These are phyloP conservation scores for Actenoides hombroni DNA, from an alignment of 2,113 vertebrate genomes.

Conservation along the genomic window DNA sequence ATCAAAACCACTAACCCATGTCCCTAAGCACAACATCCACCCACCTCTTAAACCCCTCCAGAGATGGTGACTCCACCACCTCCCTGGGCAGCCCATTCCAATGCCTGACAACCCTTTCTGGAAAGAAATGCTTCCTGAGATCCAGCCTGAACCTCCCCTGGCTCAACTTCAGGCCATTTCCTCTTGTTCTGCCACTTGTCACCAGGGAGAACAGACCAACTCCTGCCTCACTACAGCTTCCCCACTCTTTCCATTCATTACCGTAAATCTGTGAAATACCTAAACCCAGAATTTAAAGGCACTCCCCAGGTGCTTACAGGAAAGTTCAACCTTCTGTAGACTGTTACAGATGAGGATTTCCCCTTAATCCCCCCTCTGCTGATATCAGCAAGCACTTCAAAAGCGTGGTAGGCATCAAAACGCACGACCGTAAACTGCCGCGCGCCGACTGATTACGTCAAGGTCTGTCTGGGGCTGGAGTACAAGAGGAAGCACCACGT, in stretches of 20 bases:
- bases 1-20: no score
- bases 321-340: constrained; percentile 8
- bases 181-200: no score
- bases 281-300: constrained; percentile 45
- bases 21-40: no score
- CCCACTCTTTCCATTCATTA: constrained; percentile 40
- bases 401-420: background rate
- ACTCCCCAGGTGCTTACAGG: constrained; percentile 10
- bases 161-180: no score
- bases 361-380: constrained; percentile 37
- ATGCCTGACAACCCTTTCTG: no score
- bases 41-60: no score
- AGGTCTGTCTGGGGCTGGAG: background rate
- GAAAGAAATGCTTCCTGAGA: no score
- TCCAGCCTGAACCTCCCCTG: no score
- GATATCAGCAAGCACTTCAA: constrained; percentile 26
- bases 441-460: background rate
- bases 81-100: no score
- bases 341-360: constrained; percentile 17
- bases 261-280: background rate
- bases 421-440: background rate
- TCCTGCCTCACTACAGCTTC: no score
- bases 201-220: no score
- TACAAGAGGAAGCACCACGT: background rate
- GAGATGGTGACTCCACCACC: no score